Evolutionary conservation across 2,113 vertebrate genomes (phyloP).

Genomic region (Himantopus leucocephalus): DNA sequence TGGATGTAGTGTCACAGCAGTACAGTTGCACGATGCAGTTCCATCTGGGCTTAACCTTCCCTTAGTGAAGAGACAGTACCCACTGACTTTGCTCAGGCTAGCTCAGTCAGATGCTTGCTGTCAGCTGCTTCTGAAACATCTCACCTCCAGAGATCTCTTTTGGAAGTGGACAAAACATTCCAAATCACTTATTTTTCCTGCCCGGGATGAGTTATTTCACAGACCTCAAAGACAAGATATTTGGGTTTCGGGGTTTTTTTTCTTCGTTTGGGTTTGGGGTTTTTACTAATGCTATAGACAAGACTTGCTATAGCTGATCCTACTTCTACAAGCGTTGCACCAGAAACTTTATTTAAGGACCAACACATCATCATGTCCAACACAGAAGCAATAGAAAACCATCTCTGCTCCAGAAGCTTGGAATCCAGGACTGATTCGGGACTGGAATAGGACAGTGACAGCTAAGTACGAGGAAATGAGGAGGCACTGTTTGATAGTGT

Average conservation of each 20-base stretch:
- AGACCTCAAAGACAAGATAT: not conserved
- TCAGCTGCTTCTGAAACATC: not conserved
- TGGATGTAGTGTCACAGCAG: not conserved
- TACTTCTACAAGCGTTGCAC: not conserved
- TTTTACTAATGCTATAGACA: not conserved
- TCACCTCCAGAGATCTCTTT: not conserved
- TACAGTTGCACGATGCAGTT: not conserved
- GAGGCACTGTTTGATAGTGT: rapidly evolving
- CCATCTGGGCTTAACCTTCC: not conserved
- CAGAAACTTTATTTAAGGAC: not conserved
- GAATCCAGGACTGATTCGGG: not conserved
- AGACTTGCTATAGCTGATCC: not conserved
- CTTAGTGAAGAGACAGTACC: not conserved
- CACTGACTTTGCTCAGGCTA: not conserved
- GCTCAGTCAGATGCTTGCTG: not conserved
- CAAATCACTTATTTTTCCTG: not conserved
- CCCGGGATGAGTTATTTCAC: not conserved
- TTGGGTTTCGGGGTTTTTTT: too few relatives aligned
- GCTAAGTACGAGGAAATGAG: not conserved
- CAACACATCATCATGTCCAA: not conserved
- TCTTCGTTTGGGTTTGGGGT: too few relatives aligned
- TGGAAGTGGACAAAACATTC: not conserved
- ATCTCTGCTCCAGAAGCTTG: not conserved
- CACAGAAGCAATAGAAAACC: not conserved
- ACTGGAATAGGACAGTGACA: not conserved